Evolutionary conservation across 2,113 vertebrate species (phyloP).

Genomic region (Rousettus leschenaultii): DNA sequence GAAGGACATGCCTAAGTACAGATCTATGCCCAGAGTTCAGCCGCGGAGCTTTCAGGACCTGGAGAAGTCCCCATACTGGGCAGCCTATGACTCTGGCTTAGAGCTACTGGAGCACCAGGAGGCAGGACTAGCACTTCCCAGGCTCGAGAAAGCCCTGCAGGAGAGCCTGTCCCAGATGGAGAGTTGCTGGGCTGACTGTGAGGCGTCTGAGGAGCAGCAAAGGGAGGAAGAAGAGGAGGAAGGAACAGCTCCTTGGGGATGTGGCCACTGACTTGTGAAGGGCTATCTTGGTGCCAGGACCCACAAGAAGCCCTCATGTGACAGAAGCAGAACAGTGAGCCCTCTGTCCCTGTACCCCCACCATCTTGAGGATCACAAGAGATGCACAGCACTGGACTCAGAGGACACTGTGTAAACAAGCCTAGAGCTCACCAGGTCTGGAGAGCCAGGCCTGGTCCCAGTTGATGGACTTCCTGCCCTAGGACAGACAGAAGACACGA

Average conservation of each 20-base stretch:
- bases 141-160: constrained; percentile 89
- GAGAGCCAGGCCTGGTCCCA: neutral
- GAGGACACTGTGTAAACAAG: neutral
- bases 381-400: neutral
- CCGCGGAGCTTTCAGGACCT: constrained; percentile 90
- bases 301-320: neutral
- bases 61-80: constrained; percentile 88
- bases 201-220: constrained; percentile 79
- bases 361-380: neutral
- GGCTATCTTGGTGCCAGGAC: neutral
- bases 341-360: neutral
- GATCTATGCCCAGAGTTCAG: constrained; percentile 87
- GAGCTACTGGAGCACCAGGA: constrained; percentile 85
- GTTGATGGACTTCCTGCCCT: neutral
- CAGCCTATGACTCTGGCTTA: constrained; percentile 87
- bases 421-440: neutral
- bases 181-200: constrained; percentile 90
- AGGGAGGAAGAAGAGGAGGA: constrained; percentile 58
- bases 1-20: constrained; percentile 96
- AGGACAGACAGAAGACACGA: neutral
- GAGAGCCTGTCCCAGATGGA: constrained; percentile 87
- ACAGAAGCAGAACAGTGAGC: neutral
- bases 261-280: constrained; percentile 17
- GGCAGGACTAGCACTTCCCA: constrained; percentile 80
- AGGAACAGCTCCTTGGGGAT: constrained; percentile 17